Evolutionary conservation across 2,113 vertebrate species (phyloP), one percentile per base, ranked within the genome.

Genomic region (Cisticola juncidis): DNA sequence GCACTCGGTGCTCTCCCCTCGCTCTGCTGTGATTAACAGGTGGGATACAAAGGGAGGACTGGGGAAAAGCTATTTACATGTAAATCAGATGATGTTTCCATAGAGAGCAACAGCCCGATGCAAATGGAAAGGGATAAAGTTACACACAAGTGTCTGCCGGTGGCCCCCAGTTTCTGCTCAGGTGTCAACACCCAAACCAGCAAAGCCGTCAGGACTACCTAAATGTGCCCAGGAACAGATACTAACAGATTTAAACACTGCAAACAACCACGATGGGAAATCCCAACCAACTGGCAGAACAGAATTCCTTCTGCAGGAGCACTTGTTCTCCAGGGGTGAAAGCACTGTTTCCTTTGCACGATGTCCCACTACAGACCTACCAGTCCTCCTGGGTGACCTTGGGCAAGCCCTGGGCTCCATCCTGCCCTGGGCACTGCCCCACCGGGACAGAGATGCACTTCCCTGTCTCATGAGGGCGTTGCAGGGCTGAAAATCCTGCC

Each of bases 1-100:
- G 45, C 58, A 78, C 69, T 84, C 73, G 50, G 73, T 50, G 94
- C 89, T 64, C 82, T 90, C 65, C 81, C 73, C 35, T 14, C 17
- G 40, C 96, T 92, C 73, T 50, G 92, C 69, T 62, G 47, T 80
- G 86, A 92, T 73, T 91, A 97, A 97, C 91, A 92, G 94, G 88
- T 96, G 93, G 81, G 94, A 81, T 31, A 92, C 79, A 85, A 72
- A 96, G 87, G 53, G 50, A 70, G 62, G 54, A 77, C 72, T 12
- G 66, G 58, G 70, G 65, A 78, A 82, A 84, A 78, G 64, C 78
- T 89, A 94, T 94, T 85, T 86, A 88, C 48, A 95, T 96, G 93
- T 51, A 88, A 97, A 93, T 90, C 33, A 61, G 64, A 65, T 85
- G 40, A 89, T 89, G 94, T 79, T 97, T 94, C 90, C 69, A 74